These are phyloP conservation scores for Schizothorax lantsangensis DNA, from an alignment of 2,797 vertebrate genomes.

Conservation along the genomic window DNA sequence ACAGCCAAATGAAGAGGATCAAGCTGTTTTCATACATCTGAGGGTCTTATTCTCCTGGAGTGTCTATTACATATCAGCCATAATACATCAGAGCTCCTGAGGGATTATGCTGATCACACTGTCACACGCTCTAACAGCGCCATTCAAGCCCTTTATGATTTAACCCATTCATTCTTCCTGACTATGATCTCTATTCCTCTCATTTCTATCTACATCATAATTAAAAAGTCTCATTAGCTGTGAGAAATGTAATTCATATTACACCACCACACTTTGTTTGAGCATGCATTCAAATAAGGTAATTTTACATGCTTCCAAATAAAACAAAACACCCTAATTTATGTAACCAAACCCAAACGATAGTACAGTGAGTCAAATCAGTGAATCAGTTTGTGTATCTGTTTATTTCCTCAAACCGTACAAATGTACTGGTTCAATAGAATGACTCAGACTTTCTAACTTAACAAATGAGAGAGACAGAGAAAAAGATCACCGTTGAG, in stretches of 20 bases:
- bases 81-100: constrained; percentile 42
- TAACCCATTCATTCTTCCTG: constrained; percentile 29
- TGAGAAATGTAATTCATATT: background rate
- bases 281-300: background rate
- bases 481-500: background rate
- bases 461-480: background rate
- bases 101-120: constrained; percentile 43
- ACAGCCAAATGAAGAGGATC: constrained; percentile 56
- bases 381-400: background rate
- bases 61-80: constrained; percentile 47
- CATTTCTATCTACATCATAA: background rate
- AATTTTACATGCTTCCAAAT: background rate
- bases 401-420: background rate
- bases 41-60: constrained; percentile 35
- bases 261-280: background rate
- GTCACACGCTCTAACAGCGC: constrained; percentile 22
- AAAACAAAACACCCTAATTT: background rate
- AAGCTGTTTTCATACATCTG: constrained; percentile 50
- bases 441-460: background rate
- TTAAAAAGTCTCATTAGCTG: constrained; percentile 7
- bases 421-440: background rate
- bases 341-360: background rate
- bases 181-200: background rate
- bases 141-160: constrained; percentile 29
- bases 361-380: background rate